Evolutionary conservation across 1,140 invertebrate species (phyloP).

Genomic region (Orussus abietinus): DNA sequence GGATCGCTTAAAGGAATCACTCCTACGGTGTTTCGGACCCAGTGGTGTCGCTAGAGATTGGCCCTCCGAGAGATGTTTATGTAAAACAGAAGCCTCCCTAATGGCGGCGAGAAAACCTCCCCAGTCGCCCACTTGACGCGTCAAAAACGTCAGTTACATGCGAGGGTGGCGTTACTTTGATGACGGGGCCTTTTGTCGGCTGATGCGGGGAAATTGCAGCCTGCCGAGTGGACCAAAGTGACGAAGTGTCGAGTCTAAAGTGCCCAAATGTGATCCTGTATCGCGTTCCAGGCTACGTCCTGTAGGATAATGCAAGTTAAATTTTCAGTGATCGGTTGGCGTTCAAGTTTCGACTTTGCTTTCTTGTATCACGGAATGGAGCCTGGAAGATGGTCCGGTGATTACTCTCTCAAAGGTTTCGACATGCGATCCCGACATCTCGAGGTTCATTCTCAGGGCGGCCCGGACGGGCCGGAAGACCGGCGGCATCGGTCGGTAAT

Average conservation of each 20-base stretch:
- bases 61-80: slow-evolving; percentile 38
- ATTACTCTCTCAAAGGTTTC: too few species aligned
- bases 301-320: too few species aligned
- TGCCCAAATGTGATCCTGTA: slow-evolving; percentile 5
- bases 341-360: too few species aligned
- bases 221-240: too few species aligned
- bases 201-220: too few species aligned
- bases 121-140: slow-evolving; percentile 42
- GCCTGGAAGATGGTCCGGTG: too few species aligned
- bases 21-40: background rate
- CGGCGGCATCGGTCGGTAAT: slow-evolving; percentile 43
- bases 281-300: slow-evolving; percentile 13
- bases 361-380: too few species aligned
- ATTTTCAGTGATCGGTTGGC: too few species aligned
- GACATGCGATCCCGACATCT: too few species aligned
- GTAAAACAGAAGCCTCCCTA: slow-evolving; percentile 39
- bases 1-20: slow-evolving; percentile 34
- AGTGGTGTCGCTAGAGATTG: slow-evolving; percentile 11
- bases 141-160: slow-evolving; percentile 49
- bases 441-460: too few species aligned
- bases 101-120: slow-evolving; percentile 9
- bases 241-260: too few species aligned
- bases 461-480: too few species aligned
- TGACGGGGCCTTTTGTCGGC: slow-evolving; percentile 10
- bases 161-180: slow-evolving; percentile 9